Percentiles rank a stretch among this genome's conserved stretches.
Conservation (phyloP, 2,113 vertebrate genomes). For the Felis chaus region DNA sequence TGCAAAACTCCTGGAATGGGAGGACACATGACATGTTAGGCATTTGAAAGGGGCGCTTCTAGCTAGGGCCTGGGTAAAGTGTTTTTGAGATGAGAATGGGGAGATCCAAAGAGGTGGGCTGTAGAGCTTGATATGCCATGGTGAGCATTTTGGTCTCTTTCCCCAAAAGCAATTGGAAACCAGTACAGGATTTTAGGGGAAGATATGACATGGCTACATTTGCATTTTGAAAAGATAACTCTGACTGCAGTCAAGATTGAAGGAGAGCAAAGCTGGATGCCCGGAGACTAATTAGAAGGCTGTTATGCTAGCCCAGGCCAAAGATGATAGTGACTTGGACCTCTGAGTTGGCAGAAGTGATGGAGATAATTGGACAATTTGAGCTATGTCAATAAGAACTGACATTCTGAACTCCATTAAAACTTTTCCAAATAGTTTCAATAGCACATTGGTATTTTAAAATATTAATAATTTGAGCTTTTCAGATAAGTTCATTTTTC, state of each 20-base stretch:
- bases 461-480: slow-evolving; percentile 42
- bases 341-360: not conserved
- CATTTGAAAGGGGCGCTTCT: not conserved
- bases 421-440: not conserved
- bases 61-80: no score
- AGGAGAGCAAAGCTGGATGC: not conserved
- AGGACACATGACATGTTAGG: not conserved
- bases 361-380: slow-evolving; percentile 34
- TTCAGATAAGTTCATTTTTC: not conserved
- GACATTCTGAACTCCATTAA: not conserved
- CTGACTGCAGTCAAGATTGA: not conserved
- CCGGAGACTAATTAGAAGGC: not conserved
- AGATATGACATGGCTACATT: not conserved
- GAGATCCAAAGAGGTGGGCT: not conserved
- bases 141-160: not conserved
- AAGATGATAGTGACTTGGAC: not conserved
- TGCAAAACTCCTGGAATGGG: not conserved
- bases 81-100: not conserved
- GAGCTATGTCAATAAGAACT: slow-evolving; percentile 31
- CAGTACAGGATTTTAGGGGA: not conserved
- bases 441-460: not conserved
- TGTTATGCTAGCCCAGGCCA: not conserved
- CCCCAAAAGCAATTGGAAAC: not conserved
- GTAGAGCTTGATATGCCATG: not conserved
- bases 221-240: slow-evolving; percentile 17